A percentile compares a stretch with the other conserved stretches of the same genome.
phyloP scores from a whole-genome alignment of 92 coral and sea anemone genomes.

The Chrysogorgia sp. region DNA sequence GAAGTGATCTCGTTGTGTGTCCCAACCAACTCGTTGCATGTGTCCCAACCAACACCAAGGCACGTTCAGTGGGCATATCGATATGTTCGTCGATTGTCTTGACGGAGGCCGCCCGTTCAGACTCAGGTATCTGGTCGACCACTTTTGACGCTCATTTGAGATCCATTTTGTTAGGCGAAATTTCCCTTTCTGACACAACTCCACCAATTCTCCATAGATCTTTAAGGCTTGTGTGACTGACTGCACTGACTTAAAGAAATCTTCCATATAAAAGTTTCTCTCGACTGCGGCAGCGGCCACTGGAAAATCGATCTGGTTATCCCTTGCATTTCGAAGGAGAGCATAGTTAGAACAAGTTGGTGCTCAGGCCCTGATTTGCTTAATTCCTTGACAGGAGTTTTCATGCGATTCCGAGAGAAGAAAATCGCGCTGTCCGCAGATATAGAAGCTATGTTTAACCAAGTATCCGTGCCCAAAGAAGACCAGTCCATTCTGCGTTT shows the following conservation, averaged over 20 bases:
- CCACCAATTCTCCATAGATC: constrained; percentile 8
- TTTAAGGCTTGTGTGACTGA: constrained; percentile 20
- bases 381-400: constrained; percentile 35
- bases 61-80: constrained; percentile 38
- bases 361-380: constrained; percentile 41
- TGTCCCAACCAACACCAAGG: constrained; percentile 52
- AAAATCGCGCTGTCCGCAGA: constrained; percentile 52
- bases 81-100: constrained; percentile 10
- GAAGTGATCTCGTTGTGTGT: constrained; percentile 9
- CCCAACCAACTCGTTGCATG: constrained; percentile 22
- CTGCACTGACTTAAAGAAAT: constrained; percentile 22
- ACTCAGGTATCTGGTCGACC: constrained; percentile 20
- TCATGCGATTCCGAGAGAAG: constrained; percentile 7
- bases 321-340: constrained; percentile 37
- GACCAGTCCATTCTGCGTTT: constrained; percentile 53
- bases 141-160: constrained; percentile 30
- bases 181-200: constrained; percentile 12
- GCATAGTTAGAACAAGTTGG: constrained; percentile 60
- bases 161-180: constrained; percentile 55
- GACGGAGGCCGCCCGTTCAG: constrained; percentile 44
- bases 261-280: constrained; percentile 36
- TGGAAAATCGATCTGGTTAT: constrained; percentile 38
- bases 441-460: constrained; percentile 51
- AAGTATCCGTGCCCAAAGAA: constrained; percentile 55
- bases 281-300: constrained; percentile 42